Evolutionary conservation across 2,797 vertebrate species (phyloP).

Genomic region (Apogon talboti): DNA sequence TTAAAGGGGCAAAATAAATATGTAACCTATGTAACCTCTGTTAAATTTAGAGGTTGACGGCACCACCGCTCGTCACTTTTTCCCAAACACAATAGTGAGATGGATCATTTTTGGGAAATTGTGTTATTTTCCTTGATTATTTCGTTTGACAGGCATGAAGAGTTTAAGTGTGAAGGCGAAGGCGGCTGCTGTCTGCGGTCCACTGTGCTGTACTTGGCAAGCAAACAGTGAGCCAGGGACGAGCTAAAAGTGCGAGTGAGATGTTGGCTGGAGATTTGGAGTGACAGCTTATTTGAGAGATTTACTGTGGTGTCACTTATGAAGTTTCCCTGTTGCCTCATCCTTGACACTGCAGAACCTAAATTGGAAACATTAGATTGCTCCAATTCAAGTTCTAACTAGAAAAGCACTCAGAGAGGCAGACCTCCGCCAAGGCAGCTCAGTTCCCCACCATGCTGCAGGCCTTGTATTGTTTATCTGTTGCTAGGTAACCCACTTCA

Average conservation of each 20-base stretch:
- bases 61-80: conserved; percentile 12
- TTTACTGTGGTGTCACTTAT: conserved; percentile 74
- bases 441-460: no score
- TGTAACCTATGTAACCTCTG: conserved; percentile 11
- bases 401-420: no score
- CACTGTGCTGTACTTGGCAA: conserved; percentile 51
- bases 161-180: conserved; percentile 42
- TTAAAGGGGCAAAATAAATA: background rate
- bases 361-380: conserved; percentile 23
- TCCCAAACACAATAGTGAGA: conserved; percentile 23
- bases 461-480: no score
- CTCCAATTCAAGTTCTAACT: conserved; percentile 29
- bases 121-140: conserved; percentile 47
- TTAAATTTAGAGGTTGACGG: conserved; percentile 4
- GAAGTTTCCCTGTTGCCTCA: conserved; percentile 36
- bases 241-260: conserved; percentile 57
- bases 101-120: conserved; percentile 40
- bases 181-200: conserved; percentile 40
- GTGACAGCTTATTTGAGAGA: conserved; percentile 77
- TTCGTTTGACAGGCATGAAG: conserved; percentile 61
- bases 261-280: conserved; percentile 50
- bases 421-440: no score
- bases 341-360: conserved; percentile 32
- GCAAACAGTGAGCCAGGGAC: conserved; percentile 51
- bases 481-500: no score